Base-by-base conservation (phyloP, 2,888 invertebrate species). In the Caradrina clavipalpis region DNA sequence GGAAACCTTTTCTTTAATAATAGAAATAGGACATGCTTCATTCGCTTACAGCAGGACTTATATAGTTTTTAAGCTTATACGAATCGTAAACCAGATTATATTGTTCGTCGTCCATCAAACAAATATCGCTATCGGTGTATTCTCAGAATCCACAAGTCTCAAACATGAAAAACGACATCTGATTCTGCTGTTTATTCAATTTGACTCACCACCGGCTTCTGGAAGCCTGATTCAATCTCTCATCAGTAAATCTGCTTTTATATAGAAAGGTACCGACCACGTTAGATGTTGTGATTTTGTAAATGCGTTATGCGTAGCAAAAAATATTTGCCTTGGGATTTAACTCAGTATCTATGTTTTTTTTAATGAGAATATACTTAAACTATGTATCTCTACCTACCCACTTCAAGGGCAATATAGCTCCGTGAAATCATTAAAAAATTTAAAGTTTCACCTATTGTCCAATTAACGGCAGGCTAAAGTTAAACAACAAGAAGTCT, bases 401-500 rank as follows among this genome's bases (percentile, higher is more conserved):
- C 17, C 13, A 47, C 26, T 17, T 22, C 22, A 50, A 50, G 22
- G 21, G 31, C 26, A 39, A 45, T 35, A 47, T 50, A n/a, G 35
- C 50, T 49, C 35, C 55, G 11, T 8, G 22, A 26, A 21, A 19
- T 19, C 66, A 78, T 67, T 73, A 57, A 54, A 76, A 11, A 67
- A 74, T 78, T 67, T 73, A 76, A 61, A 31, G 49, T 58, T 39
- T 61, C 21, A 26, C 55, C 22, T 61, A 67, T 73, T 54, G 53
- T 73, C 73, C 53, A 78, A 76, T 61, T 78, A 76, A 54, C 22
- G 19, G 22, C 13, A 66, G 22, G 26, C 49, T 50, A 31, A 73
- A 73, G 5, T 59, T 71, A 35, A 60, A 77, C 35, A 57, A 59
- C 61, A 35, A 55, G 21, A 56, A 62, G 56, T 77, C 49, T 76